Conservation (phyloP, 2,113 vertebrate genomes). For the Eupsittula cactorum region DNA sequence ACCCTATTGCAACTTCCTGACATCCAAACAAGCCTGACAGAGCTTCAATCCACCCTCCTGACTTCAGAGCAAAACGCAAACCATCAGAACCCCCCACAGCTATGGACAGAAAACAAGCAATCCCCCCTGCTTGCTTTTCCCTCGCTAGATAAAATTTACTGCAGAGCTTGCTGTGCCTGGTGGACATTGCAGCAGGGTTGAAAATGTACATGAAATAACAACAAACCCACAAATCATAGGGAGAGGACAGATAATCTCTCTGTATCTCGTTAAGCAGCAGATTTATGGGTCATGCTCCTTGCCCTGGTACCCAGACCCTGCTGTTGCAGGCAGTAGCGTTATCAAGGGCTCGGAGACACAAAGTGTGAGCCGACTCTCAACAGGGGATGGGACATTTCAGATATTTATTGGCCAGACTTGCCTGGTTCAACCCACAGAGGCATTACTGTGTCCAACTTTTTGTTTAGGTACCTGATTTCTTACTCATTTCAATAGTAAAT, state of each 20-base stretch:
- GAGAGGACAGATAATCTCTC: background rate
- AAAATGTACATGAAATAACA: background rate
- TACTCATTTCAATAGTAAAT: background rate
- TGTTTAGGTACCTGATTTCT: background rate
- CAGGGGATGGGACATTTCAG: background rate
- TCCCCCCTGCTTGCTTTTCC: fast-evolving
- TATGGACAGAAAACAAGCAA: background rate
- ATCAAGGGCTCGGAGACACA: fast-evolving
- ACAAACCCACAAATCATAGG: background rate
- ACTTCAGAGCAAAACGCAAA: background rate
- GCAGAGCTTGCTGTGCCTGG: background rate
- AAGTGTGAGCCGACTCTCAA: background rate
- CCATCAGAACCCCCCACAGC: background rate
- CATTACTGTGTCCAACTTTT: background rate
- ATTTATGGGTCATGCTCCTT: background rate
- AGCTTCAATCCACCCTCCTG: background rate
- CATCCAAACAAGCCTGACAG: background rate
- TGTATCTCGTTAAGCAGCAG: background rate
- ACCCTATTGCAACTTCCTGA: background rate
- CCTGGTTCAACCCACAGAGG: background rate
- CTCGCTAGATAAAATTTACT: background rate
- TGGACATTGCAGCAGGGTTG: background rate
- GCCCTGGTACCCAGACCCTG: background rate
- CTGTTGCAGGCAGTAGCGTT: background rate
- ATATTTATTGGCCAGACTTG: background rate